phyloP scores from a whole-genome alignment of 1,140 invertebrate genomes.

The Nasonia longicornis region DNA sequence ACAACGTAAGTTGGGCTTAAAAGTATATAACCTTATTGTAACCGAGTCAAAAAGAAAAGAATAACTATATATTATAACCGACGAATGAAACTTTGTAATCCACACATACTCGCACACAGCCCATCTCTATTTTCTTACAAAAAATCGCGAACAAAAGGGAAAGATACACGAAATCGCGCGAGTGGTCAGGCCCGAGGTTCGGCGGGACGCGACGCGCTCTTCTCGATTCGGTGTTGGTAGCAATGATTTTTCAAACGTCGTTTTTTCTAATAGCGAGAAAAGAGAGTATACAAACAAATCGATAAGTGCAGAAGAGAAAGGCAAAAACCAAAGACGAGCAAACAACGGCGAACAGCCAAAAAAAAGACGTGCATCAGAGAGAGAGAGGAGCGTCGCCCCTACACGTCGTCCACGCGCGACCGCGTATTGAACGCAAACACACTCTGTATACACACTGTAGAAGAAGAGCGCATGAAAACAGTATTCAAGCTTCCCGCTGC shows the following conservation, averaged over 20 bases:
- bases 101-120: not conserved
- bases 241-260: conserved; percentile 49
- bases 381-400: not conserved
- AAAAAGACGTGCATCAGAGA: not conserved
- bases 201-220: not conserved
- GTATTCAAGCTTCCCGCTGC: not conserved
- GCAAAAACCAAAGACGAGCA: not conserved
- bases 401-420: not conserved
- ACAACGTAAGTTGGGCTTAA: conserved; percentile 23
- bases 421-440: not conserved
- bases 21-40: not conserved
- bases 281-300: not conserved
- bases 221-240: conserved; percentile 46
- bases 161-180: not conserved
- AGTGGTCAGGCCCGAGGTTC: conserved; percentile 9
- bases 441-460: not conserved
- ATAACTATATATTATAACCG: conserved; percentile 4
- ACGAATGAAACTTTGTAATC: not conserved
- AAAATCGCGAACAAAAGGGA: not conserved
- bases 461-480: not conserved
- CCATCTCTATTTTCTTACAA: conserved; percentile 38
- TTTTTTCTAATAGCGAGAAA: conserved; percentile 35
- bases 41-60: not conserved
- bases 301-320: not conserved
- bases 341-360: not conserved